Evolutionary conservation across 2,797 vertebrate genomes (phyloP).

Genomic region (Gallinago solitaria): DNA sequence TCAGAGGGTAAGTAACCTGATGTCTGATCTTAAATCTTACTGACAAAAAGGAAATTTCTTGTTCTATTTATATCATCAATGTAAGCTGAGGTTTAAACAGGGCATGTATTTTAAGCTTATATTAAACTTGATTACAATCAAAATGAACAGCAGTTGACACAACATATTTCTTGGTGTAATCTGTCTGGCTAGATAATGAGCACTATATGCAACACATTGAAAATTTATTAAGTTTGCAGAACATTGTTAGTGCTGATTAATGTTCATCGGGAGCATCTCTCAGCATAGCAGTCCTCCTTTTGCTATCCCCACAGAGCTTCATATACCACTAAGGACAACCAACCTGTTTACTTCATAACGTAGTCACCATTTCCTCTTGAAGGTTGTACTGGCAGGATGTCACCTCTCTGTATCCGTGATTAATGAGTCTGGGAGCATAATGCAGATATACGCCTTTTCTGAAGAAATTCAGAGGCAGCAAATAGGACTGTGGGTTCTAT

Average conservation of each 20-base stretch:
- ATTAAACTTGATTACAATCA: neutral
- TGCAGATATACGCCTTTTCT: neutral
- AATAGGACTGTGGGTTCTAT: neutral
- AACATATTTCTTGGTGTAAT: neutral
- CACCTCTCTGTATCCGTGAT: neutral
- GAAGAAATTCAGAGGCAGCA: neutral
- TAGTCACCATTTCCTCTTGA: neutral
- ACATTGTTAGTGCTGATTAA: neutral
- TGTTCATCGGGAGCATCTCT: neutral
- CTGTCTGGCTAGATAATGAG: neutral
- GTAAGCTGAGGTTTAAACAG: neutral
- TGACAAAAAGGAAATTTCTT: neutral
- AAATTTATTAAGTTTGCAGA: neutral
- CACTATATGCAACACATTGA: neutral
- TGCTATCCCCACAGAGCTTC: neutral
- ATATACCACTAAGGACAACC: neutral
- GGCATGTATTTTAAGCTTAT: neutral
- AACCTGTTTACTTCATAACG: neutral
- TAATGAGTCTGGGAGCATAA: neutral
- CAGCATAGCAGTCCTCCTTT: neutral
- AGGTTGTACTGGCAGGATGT: neutral
- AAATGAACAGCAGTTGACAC: neutral
- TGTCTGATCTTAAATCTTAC: neutral
- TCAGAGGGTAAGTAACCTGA: neutral
- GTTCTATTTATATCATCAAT: accelerated